Percentiles rank a stretch among this genome's conserved stretches.
Conservation (phyloP, 2,797 vertebrate species). For the Schizopygopsis pylzovi region DNA sequence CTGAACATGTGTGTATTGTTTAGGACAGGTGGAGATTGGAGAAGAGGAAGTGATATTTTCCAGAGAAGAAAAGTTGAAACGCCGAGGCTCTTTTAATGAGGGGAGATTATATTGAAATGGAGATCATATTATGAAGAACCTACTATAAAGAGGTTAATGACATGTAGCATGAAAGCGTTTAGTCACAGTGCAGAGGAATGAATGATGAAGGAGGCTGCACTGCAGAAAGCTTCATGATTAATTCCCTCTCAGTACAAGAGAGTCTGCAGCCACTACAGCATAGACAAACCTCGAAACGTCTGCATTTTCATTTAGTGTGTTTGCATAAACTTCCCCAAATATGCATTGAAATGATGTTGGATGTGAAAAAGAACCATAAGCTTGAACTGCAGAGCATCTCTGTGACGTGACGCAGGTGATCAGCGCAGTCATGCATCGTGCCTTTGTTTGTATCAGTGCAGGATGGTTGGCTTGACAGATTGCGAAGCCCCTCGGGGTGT, state of each 20-base stretch:
- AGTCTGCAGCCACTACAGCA: conserved; percentile 10
- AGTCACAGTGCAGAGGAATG: conserved; percentile 36
- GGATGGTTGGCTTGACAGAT: conserved; percentile 33
- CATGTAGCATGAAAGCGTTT: conserved; percentile 46
- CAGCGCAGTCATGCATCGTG: conserved; percentile 20
- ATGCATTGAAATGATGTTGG: conserved; percentile 1
- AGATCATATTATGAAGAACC: conserved; percentile 23
- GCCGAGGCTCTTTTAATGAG: conserved; percentile 6
- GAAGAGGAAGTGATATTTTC: conserved; percentile 13
- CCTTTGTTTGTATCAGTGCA: conserved; percentile 42
- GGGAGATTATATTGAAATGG: conserved; percentile 20
- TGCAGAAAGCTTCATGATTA: conserved; percentile 47
- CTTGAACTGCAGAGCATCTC: conserved; percentile 2
- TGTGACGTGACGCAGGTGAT: conserved; percentile 18
- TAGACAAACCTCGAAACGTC: not conserved
- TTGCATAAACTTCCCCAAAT: conserved; percentile 14
- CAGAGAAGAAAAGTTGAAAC: conserved; percentile 16
- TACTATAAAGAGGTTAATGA: conserved; percentile 40
- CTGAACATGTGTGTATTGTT: conserved; percentile 18
- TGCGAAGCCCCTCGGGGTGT: conserved; percentile 36
- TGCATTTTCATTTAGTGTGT: not conserved
- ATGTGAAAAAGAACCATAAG: not conserved
- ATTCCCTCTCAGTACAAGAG: conserved; percentile 10
- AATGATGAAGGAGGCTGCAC: conserved; percentile 33
- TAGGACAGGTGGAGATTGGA: conserved; percentile 5